These are phyloP conservation scores for Pristis pectinata DNA, from an alignment of 2,797 vertebrate species.

Conservation along the genomic window DNA sequence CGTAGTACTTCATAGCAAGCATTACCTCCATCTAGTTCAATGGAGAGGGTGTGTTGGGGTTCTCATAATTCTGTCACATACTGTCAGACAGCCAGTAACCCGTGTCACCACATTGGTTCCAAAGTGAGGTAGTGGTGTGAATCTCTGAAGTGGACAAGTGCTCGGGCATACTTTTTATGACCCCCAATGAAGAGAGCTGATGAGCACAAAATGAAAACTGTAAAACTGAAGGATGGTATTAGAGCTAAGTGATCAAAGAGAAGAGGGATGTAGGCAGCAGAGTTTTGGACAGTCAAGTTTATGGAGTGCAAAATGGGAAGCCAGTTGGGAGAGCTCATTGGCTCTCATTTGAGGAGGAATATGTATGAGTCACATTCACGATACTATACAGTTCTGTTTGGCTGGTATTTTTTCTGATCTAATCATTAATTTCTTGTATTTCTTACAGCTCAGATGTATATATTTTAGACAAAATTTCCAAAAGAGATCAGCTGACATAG, in stretches of 20 bases:
- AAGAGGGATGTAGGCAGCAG: background rate
- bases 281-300: no score
- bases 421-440: background rate
- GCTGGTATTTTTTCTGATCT: background rate
- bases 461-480: slow-evolving; percentile 33
- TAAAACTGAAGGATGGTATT: background rate
- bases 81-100: background rate
- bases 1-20: no score
- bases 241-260: background rate
- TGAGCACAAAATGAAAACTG: background rate
- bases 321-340: background rate
- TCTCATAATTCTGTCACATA: background rate
- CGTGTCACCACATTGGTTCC: background rate
- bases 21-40: no score
- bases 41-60: background rate
- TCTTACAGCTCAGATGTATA: slow-evolving; percentile 41
- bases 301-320: background rate
- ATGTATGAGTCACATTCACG: background rate
- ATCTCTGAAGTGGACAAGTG: background rate
- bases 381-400: background rate
- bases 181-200: background rate
- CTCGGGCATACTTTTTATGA: background rate
- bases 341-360: background rate
- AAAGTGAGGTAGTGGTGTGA: background rate
- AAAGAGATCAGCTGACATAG: background rate